phyloP scores from a whole-genome alignment of 2,113 vertebrate species.

The Struthidea cinerea region DNA sequence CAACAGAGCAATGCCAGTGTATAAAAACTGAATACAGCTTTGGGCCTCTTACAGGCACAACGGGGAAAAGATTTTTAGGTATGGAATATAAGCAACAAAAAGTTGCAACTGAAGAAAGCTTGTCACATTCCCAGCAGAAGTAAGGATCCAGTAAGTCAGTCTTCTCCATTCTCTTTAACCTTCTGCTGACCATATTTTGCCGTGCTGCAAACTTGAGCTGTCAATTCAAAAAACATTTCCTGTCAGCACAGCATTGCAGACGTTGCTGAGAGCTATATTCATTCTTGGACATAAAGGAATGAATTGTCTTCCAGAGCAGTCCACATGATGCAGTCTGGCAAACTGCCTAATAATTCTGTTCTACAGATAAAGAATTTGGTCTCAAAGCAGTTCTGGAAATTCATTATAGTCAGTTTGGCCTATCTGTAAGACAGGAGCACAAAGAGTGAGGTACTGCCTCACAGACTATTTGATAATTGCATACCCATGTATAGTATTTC shows the following conservation, averaged over 20 bases:
- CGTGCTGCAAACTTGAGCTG: not conserved
- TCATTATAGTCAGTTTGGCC: not conserved
- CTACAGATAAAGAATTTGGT: not conserved
- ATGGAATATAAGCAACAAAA: not conserved
- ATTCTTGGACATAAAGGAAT: not conserved
- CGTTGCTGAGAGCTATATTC: not conserved
- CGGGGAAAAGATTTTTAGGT: not conserved
- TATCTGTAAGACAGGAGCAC: not conserved
- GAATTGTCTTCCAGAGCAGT: conserved; percentile 7
- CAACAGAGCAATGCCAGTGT: not conserved
- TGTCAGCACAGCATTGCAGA: not conserved
- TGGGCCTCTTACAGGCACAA: not conserved
- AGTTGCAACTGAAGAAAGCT: not conserved
- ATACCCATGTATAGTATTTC: not conserved
- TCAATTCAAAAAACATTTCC: conserved; percentile 5
- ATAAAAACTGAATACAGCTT: not conserved
- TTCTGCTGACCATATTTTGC: not conserved
- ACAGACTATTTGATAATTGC: not conserved
- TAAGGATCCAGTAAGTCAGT: not conserved
- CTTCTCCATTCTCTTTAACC: not conserved
- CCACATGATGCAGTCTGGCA: conserved; percentile 26
- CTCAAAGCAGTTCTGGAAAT: not conserved
- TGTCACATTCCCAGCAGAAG: not conserved
- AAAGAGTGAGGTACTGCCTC: not conserved
- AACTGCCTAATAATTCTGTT: not conserved